Evolutionary conservation across 2,797 vertebrate genomes (phyloP), one percentile per base, ranked within the genome.

Genomic region (Brotula barbata): DNA sequence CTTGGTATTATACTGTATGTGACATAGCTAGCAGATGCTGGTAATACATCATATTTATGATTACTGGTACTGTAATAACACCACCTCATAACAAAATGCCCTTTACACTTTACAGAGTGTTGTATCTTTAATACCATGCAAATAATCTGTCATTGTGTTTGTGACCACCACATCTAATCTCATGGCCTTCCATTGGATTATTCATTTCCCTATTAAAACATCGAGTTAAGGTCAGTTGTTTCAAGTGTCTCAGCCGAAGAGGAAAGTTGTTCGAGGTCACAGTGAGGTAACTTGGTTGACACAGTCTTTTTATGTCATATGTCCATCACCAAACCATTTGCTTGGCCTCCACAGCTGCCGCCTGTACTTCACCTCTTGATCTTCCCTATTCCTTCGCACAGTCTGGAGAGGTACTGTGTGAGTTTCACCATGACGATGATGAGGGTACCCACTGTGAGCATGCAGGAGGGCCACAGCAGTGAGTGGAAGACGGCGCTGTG

Each of bases 381-480:
- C 90, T 94, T 92, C 40, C 90, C 92, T 74, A 96, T 93, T 60
- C 95, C 93, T 65, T 98, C 95, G 1, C 94, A 94, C 71, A 98
- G 91, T 50, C 95, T 90, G 67, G 95, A 97, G 72, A 98, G 93
- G 80, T 97, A 97, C 36, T 98, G 95, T 12, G 95, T 96, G 81
- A 98, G 91, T 82, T 96, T 98, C 58, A 98, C 96, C 96, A 98
- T 94, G 28, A 95, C 71, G 0, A 99, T 92, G 28, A 98, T 96
- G 43, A 90, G 92, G 4, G 91, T 83, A 0, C 95, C 95, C 1
- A 93, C 94, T 0, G 88, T 81, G 85, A 97, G 93, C 91, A 93
- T 92, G 81, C 94, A 95, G 0, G 94, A 95, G 44, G 96, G 95
- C 96, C 95, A 99, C 82, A 97, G 91, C 73, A 98, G 90, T 0